Percentiles rank a stretch among this genome's conserved stretches.
These are phyloP conservation scores for Phoeniculus purpureus DNA, from an alignment of 2,797 vertebrate genomes.

Conservation along the genomic window DNA sequence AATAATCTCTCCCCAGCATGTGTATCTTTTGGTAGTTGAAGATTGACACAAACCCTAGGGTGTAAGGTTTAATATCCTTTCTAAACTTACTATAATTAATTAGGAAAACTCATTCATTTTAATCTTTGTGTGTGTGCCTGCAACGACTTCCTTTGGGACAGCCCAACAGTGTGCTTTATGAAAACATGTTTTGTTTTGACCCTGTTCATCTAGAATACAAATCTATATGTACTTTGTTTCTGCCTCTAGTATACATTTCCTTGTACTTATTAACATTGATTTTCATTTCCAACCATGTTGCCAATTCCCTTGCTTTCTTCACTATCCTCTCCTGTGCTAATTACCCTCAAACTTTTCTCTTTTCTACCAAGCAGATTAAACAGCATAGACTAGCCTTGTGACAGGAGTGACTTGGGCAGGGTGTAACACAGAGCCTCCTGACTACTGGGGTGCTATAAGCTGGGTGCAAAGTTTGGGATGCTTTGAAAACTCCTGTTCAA, in stretches of 20 bases:
- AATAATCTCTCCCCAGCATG: neutral
- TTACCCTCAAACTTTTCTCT: neutral
- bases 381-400: neutral
- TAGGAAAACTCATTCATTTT: neutral
- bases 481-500: neutral
- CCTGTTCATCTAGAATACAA: neutral
- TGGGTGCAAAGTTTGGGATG: neutral
- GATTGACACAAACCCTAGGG: neutral
- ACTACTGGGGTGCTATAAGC: neutral
- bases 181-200: slow-evolving; percentile 4
- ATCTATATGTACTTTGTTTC: neutral
- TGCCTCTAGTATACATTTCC: neutral
- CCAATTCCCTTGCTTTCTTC: neutral
- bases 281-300: neutral
- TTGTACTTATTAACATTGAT: slow-evolving; percentile 27
- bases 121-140: neutral
- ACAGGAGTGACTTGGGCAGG: neutral
- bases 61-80: neutral
- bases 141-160: neutral
- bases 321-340: neutral
- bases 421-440: neutral
- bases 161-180: neutral
- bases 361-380: neutral
- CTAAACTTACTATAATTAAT: neutral
- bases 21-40: neutral